Evolutionary conservation across 2,888 invertebrate genomes (phyloP).

Genomic region (Drosophila emarginata): DNA sequence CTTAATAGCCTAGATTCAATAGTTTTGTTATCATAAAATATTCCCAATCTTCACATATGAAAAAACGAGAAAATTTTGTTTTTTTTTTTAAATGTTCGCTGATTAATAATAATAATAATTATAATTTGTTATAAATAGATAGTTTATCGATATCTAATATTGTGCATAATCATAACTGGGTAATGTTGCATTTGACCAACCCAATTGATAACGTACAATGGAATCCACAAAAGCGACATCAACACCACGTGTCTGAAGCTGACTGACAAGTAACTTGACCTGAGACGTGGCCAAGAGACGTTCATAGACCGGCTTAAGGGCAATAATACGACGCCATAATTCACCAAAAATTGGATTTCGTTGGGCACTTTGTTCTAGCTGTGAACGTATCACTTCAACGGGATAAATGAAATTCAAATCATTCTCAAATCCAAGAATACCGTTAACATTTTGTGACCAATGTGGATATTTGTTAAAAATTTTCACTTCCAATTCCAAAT

Average conservation of each 20-base stretch:
- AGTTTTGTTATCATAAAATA: too few species aligned
- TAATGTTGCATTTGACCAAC: constrained; percentile 56
- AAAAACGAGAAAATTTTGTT: too few species aligned
- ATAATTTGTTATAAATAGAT: neutral
- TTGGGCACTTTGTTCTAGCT: constrained; percentile 65
- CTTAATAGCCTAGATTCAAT: too few species aligned
- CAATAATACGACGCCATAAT: constrained; percentile 65
- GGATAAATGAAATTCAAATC: constrained; percentile 71
- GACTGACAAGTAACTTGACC: constrained; percentile 25
- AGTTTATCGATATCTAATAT: neutral
- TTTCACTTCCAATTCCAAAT: constrained; percentile 66
- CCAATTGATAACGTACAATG: constrained; percentile 52
- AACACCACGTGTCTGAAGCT: constrained; percentile 46
- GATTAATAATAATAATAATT: neutral
- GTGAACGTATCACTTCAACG: constrained; percentile 50
- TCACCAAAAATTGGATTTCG: constrained; percentile 67
- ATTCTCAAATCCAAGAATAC: constrained; percentile 72
- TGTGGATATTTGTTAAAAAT: constrained; percentile 68
- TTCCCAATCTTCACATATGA: too few species aligned
- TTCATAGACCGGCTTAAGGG: constrained; percentile 72
- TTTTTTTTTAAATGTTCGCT: neutral
- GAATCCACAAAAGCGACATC: constrained; percentile 44
- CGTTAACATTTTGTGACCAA: constrained; percentile 62
- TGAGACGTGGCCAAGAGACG: constrained; percentile 48
- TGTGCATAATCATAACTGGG: constrained; percentile 14